phyloP scores from a whole-genome alignment of 2,888 invertebrate genomes.

The Drepanosiphum platanoidis region DNA sequence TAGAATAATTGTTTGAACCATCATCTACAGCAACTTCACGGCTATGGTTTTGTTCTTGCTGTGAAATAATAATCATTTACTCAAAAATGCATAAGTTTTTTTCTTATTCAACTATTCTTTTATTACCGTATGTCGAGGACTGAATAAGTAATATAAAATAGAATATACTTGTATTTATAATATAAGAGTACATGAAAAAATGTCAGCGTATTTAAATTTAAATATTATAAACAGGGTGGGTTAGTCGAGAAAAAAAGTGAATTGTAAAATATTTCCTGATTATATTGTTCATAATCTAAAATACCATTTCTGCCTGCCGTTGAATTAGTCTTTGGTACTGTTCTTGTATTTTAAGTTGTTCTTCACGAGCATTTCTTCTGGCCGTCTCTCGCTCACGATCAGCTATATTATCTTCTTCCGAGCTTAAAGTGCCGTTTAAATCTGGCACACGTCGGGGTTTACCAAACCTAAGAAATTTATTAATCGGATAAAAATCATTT shows the following conservation, averaged over 20 bases:
- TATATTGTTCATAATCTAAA: background rate
- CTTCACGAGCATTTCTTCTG: conserved; percentile 66
- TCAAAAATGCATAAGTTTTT: too few species aligned
- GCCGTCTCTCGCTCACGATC: conserved; percentile 66
- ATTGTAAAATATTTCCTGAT: too few species aligned
- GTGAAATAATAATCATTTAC: background rate
- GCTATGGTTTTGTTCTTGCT: conserved; percentile 59
- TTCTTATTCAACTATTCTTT: too few species aligned
- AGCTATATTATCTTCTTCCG: conserved; percentile 66
- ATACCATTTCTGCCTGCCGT: conserved; percentile 65
- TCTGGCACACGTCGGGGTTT: conserved; percentile 72
- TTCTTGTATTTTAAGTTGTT: conserved; percentile 68
- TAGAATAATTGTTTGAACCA: background rate
- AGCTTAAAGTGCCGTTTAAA: conserved; percentile 62
- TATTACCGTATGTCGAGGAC: too few species aligned
- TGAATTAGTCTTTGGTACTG: conserved; percentile 68
- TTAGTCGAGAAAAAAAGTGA: too few species aligned
- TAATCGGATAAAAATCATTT: background rate
- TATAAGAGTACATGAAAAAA: too few species aligned
- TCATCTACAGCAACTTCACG: conserved; percentile 21
- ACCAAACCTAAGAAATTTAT: conserved; percentile 71
- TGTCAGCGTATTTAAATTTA: too few species aligned
- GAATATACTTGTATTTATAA: too few species aligned
- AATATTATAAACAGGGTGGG: too few species aligned
- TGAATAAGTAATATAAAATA: too few species aligned